Evolutionary conservation across 2,797 vertebrate species (phyloP), one percentile per base, ranked within the genome.

Genomic region (Meda fulgida): DNA sequence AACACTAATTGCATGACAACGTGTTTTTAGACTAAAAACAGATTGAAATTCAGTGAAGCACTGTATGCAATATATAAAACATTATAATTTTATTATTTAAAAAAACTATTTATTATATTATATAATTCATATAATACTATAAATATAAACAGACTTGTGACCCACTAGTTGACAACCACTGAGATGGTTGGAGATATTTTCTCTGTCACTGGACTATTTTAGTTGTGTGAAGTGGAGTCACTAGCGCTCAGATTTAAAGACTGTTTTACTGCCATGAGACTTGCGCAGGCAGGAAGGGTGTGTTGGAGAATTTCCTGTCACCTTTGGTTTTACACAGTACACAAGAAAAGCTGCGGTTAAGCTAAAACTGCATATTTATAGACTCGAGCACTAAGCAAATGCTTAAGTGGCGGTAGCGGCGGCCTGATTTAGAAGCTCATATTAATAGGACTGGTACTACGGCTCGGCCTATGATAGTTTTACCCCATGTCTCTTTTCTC

Each of bases 221-320:
- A 65, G 67, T 21, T 86, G 70, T 79, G 60, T 38, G 3, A 67
- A 48, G 43, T 76, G 70, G 19, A 87, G 55, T 80, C 46, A 58
- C 19, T 69, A 38, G 46, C 7, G 2, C 71, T 71, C 70, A 66
- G 43, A 84, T 92, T 91, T 88, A 88, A 90, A 75, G 67, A 69
- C 84, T 89, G 91, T 91, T 94, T 90, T 71, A 91, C 89, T 91
- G 91, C 67, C 23, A 58, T 21, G 89, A 84, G 90, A 91, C 55
- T 85, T 88, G 87, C 91, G 89, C 87, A 81, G 88, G 72, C 91
- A 93, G 92, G 93, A 94, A 94, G 92, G 92, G 93, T 92, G 91
- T 89, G 91, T 87, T 92, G 88, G 89, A 90, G 92, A 92, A 92
- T 94, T 94, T 96, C 94, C 94, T 93, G 92, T 91, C 92, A 95